Evolutionary conservation across 2,888 invertebrate genomes (phyloP), one percentile per base, ranked within the genome.

Genomic region (Macaria liturata): DNA sequence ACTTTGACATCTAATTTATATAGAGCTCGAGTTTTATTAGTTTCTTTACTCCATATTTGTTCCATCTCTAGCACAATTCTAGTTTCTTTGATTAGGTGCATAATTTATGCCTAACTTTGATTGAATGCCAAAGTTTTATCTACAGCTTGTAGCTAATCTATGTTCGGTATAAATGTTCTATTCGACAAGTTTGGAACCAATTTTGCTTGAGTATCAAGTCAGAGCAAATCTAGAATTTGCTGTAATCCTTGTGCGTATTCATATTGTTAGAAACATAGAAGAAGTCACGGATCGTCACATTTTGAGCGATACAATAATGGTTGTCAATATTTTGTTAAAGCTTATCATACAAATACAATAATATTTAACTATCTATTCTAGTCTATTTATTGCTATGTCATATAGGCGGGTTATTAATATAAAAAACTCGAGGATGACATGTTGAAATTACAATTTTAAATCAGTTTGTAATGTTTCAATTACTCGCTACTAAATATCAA

Each of bases 341-440:
- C 61, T 66, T 67, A 66, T 61, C 45, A 61, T 68, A 67, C 59
- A 61, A 66, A 74, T 80, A 85, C 86, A 50, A 50, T 50, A 49
- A 86, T 42, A 42, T 86, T 85, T 85, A 78, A 83, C 83, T 90
- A 89, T 81, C 86, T 88, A 89, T 81, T 86, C 88, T 90, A 89
- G 76, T 72, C 81, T 90, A 91, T 90, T 90, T 91, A 91, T 91
- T 91, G 91, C 91, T 91, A 91, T 89, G 81, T 88, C 86, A 86
- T 84, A 87, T 91, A 91, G 90, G 90, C 91, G 91, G 91, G 91
- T 84, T 86, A 83, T 86, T 77, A 83, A 85, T 88, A 83, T 82
- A 83, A 80, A 49, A 81, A 77, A 70, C 75, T 80, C 77, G 80
- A 83, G 81, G 80, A 76, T 76, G 86, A 87, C 81, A 79, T 34